Evolutionary conservation across 2,113 vertebrate species (phyloP).

Genomic region (Paramisgurnus dabryanus): DNA sequence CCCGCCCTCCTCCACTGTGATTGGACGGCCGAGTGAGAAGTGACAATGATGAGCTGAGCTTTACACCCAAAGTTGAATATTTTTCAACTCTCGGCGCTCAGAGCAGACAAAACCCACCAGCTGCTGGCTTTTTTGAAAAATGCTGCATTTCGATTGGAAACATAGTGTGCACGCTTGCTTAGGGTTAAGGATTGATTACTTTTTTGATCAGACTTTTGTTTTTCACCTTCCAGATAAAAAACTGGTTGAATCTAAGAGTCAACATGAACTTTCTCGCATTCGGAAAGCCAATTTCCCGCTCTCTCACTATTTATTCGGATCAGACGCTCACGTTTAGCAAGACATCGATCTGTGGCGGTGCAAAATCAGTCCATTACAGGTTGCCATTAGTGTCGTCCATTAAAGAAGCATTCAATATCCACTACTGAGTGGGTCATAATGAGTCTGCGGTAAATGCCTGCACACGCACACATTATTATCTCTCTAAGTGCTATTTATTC

Average conservation of each 20-base stretch:
- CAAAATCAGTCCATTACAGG: slow-evolving; percentile 33
- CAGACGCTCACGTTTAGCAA: background rate
- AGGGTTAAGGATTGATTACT: too few relatives aligned
- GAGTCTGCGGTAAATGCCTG: slow-evolving; percentile 33
- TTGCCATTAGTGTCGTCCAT: slow-evolving; percentile 42
- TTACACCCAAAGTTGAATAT: too few relatives aligned
- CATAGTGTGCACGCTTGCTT: too few relatives aligned
- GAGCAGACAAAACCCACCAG: too few relatives aligned
- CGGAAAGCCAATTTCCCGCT: background rate
- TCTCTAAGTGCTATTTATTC: slow-evolving; percentile 38
- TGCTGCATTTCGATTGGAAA: too few relatives aligned
- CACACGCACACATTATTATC: slow-evolving; percentile 32
- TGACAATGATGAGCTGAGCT: too few relatives aligned
- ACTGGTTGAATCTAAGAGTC: background rate
- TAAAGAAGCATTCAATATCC: slow-evolving; percentile 46
- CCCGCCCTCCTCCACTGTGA: too few relatives aligned
- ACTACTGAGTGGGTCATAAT: slow-evolving; percentile 36
- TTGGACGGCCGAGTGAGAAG: too few relatives aligned
- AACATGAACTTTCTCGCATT: background rate
- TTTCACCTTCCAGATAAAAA: too few relatives aligned
- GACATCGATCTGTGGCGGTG: background rate
- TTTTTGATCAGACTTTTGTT: too few relatives aligned
- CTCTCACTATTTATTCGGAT: background rate
- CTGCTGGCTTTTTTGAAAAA: too few relatives aligned
- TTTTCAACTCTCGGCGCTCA: too few relatives aligned